Base-by-base conservation (phyloP, 2,888 invertebrate genomes). In the Coecobrya sp. region DNA sequence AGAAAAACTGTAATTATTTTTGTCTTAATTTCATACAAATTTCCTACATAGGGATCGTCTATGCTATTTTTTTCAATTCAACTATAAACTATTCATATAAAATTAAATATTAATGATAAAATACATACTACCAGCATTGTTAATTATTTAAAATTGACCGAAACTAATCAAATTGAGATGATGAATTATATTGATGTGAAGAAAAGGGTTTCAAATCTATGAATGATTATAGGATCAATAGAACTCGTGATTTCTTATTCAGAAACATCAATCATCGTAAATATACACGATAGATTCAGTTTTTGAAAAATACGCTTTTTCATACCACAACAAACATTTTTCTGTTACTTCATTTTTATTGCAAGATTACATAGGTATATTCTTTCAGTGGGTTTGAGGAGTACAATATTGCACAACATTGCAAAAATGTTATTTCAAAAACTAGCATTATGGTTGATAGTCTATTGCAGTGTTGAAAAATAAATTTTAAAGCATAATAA, bases 381-480 rank as follows among this genome's bases (percentile, higher is more conserved):
- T 36, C 16, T 19, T 73, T 42, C 73, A 45, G 42, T 45, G 22
- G 70, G n/a, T 1, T 11, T 45, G 22, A 73, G 36, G 19, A 16
- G 42, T 36, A n/a, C 19, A 22, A 73, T 0, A 73, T 73, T 73
- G 45, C 36, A 22, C 73, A 73, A 73, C 42, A 73, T 10, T 42
- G 73, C 2, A n/a, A 45, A 73, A 73, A 73, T 22, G 5, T 45
- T 73, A 42, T 22, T 73, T 73, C 19, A 22, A 73, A 42, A n/a
- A 73, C 19, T 30, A 25, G n/a, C 16, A 22, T 7, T 30, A 68
- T 36, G 11, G 30, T 68, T 2, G 13, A 36, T 68, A 16, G 30
- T n/a, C 36, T 27, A 36, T 45, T 73, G 42, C 65, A 73, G 65
- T 27, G 27, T 70, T 73, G 22, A 45, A 73, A 73, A 73, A 16